phyloP scores from a whole-genome alignment of 2,888 invertebrate genomes.

The Teleiodes luculella region DNA sequence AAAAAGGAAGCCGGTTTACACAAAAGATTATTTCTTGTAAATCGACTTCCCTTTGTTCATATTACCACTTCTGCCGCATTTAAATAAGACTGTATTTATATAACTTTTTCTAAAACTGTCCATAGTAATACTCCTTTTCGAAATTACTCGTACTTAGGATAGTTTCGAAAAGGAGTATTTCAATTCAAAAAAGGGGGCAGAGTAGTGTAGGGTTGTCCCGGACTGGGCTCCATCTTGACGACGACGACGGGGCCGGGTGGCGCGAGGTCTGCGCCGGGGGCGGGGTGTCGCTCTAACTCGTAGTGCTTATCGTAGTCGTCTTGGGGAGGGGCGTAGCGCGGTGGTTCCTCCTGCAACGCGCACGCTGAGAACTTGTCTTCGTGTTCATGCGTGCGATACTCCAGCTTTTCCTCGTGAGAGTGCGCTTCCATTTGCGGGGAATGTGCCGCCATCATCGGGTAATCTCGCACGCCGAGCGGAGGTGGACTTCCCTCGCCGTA shows the following conservation, averaged over 20 bases:
- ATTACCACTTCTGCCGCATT: no score
- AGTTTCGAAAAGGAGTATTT: slow-evolving; percentile 80
- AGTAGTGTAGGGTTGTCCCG: slow-evolving; percentile 82
- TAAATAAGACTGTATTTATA: no score
- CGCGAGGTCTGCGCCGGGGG: slow-evolving; percentile 53
- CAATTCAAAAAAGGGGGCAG: slow-evolving; percentile 89
- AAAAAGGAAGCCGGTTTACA: not conserved
- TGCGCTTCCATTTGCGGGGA: slow-evolving; percentile 79
- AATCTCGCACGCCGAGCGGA: slow-evolving; percentile 80
- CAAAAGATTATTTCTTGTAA: not conserved
- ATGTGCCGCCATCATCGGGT: slow-evolving; percentile 82
- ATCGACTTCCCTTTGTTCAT: not conserved
- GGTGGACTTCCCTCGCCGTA: slow-evolving; percentile 82
- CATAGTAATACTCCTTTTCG: slow-evolving; percentile 69
- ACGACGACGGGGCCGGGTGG: slow-evolving; percentile 67
- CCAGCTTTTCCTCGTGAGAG: slow-evolving; percentile 71
- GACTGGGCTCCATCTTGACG: slow-evolving; percentile 79
- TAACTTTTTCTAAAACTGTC: slow-evolving; percentile 2
- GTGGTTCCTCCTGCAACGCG: slow-evolving; percentile 69
- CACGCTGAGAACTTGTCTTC: slow-evolving; percentile 71
- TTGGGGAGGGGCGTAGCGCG: slow-evolving; percentile 76
- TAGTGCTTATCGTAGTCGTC: slow-evolving; percentile 81
- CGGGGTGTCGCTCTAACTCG: slow-evolving; percentile 63
- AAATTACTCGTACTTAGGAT: slow-evolving; percentile 65
- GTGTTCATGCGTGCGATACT: slow-evolving; percentile 65